Percentiles rank a stretch among this genome's conserved stretches.
Evolutionary conservation across 2,113 vertebrate species (phyloP).

Genomic region (Lycocorax pyrrhopterus): DNA sequence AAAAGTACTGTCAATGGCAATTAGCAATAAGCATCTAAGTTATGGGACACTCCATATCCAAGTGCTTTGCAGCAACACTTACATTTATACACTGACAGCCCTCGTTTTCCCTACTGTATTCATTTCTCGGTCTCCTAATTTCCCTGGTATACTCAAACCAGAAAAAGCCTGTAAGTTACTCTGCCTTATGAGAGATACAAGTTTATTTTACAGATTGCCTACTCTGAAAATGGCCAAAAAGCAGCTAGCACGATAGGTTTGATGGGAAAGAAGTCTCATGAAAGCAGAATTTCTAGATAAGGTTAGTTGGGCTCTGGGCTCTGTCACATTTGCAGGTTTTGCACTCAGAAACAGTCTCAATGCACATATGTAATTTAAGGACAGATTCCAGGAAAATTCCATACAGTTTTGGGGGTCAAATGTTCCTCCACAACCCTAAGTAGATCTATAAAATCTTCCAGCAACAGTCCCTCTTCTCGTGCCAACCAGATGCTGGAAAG

Average conservation of each 20-base stretch:
- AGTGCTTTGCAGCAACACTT: not conserved
- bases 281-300: not conserved
- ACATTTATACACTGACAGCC: not conserved
- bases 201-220: not conserved
- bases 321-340: not conserved
- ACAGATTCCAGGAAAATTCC: not conserved
- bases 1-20: not conserved
- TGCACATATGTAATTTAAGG: not conserved
- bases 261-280: not conserved
- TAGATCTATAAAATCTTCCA: not conserved
- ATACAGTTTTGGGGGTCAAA: not conserved
- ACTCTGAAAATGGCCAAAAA: not conserved
- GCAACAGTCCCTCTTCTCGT: not conserved
- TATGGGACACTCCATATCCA: not conserved
- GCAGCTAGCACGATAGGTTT: accelerated
- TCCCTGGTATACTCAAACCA: not conserved
- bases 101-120: not conserved
- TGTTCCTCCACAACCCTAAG: not conserved
- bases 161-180: not conserved
- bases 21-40: not conserved
- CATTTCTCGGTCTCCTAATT: not conserved
- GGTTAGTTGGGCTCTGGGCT: not conserved
- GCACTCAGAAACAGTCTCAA: not conserved
- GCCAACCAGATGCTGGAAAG: not conserved
- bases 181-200: not conserved